phyloP scores from a whole-genome alignment of 92 coral and sea anemone species.

The Isaurus tuberculatus region DNA sequence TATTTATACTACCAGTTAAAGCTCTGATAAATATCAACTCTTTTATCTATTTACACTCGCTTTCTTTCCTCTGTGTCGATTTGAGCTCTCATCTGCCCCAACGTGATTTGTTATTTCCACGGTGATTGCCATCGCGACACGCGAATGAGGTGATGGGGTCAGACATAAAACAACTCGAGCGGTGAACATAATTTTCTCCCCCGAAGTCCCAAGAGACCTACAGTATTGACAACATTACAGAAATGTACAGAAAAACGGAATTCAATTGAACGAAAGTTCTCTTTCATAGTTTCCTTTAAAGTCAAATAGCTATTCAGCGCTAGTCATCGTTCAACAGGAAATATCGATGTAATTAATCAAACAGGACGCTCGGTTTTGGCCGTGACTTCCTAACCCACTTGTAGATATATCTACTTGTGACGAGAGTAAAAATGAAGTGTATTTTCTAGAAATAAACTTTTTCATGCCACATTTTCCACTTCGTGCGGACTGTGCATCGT shows the following conservation, averaged over 20 bases:
- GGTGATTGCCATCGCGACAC: conserved; percentile 27
- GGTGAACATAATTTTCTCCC: conserved; percentile 13
- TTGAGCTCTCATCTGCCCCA: neutral
- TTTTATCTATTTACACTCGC: conserved; percentile 22
- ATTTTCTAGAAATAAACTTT: conserved; percentile 13
- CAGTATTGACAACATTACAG: neutral
- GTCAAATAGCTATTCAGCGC: neutral
- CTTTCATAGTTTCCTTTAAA: neutral
- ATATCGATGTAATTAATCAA: neutral
- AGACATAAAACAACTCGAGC: conserved; percentile 12
- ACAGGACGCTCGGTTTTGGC: conserved; percentile 13
- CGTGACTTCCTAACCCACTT: conserved; percentile 28
- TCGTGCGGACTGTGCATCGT: conserved; percentile 52
- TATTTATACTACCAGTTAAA: conserved; percentile 1
- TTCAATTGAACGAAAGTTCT: neutral
- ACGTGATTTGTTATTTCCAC: conserved; percentile 28
- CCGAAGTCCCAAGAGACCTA: conserved; percentile 20
- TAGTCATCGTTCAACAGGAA: neutral
- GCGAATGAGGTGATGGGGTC: conserved; percentile 38
- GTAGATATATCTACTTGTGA: neutral
- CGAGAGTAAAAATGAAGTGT: neutral
- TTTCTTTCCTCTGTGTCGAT: neutral
- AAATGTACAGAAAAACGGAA: conserved; percentile 34
- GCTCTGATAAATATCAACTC: conserved; percentile 24
- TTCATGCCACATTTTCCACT: conserved; percentile 68